Conservation (phyloP, 2,797 vertebrate genomes). For the Eupleurogrammus muticus region DNA sequence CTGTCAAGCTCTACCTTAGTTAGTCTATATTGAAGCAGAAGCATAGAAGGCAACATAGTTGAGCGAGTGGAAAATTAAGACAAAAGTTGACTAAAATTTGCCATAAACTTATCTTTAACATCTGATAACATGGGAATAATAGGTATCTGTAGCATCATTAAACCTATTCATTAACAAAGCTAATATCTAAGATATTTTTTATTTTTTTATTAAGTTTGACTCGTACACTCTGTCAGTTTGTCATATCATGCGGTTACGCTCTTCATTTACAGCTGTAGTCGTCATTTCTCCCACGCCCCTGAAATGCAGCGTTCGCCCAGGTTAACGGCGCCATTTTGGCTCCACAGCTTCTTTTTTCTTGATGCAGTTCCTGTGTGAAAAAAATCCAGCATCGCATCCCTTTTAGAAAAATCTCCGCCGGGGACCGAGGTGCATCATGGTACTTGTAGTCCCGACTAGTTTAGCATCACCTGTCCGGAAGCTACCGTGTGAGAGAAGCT, state of each 20-base stretch:
- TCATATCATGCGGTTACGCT: too few relatives aligned
- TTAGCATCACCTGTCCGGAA: accelerated
- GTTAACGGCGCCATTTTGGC: constrained; percentile 78
- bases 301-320: constrained; percentile 47
- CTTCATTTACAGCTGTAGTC: too few relatives aligned
- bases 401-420: neutral
- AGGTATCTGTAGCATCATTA: too few relatives aligned
- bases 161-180: too few relatives aligned
- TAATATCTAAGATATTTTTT: too few relatives aligned
- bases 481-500: neutral
- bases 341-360: constrained; percentile 52
- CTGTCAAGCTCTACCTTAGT: too few relatives aligned
- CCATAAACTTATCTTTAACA: too few relatives aligned
- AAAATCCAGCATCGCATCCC: neutral
- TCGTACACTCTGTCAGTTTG: too few relatives aligned
- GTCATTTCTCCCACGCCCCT: neutral
- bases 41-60: neutral
- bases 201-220: too few relatives aligned
- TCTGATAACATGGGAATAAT: too few relatives aligned
- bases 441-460: neutral
- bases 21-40: neutral
- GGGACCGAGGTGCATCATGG: neutral
- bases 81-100: neutral
- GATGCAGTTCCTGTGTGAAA: constrained; percentile 45
- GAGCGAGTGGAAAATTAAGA: neutral